Conservation (phyloP, 92 coral and sea anemone genomes). For the Porites divaricata region DNA sequence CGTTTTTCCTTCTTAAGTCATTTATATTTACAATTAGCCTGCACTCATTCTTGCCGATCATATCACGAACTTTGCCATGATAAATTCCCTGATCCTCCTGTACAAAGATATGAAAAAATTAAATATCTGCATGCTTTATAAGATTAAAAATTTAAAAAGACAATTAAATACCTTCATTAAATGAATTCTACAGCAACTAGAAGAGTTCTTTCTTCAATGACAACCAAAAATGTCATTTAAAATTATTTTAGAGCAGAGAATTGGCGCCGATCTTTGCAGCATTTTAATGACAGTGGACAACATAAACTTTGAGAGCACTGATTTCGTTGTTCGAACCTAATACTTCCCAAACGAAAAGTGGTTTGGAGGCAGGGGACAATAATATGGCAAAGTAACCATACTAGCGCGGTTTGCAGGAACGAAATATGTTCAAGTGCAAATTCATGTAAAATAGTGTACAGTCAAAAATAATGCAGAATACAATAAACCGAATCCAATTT, state of each 20-base stretch:
- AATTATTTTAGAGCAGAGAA: too few species aligned
- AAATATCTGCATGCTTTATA: neutral
- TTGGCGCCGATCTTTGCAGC: too few species aligned
- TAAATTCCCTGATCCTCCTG: constrained; percentile 98
- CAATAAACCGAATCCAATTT: neutral
- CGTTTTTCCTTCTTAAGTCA: constrained; percentile 91
- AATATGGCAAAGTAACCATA: neutral
- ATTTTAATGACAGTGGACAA: too few species aligned
- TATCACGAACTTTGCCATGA: constrained; percentile 94
- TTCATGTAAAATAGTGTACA: neutral
- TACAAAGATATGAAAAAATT: too few species aligned
- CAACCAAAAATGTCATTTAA: too few species aligned
- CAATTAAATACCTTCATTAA: too few species aligned
- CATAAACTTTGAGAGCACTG: too few species aligned
- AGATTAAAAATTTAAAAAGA: too few species aligned
- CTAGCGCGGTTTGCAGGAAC: neutral
- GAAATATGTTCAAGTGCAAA: neutral
- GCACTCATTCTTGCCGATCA: constrained; percentile 85
- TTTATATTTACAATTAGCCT: constrained; percentile 90
- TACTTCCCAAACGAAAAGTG: too few species aligned
- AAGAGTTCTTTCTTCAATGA: too few species aligned
- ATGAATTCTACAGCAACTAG: neutral
- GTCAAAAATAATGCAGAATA: neutral
- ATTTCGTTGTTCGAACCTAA: too few species aligned
- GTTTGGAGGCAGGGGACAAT: neutral